Evolutionary conservation across 2,888 invertebrate species (phyloP).

Genomic region (Pycnomerus fuliginosus): DNA sequence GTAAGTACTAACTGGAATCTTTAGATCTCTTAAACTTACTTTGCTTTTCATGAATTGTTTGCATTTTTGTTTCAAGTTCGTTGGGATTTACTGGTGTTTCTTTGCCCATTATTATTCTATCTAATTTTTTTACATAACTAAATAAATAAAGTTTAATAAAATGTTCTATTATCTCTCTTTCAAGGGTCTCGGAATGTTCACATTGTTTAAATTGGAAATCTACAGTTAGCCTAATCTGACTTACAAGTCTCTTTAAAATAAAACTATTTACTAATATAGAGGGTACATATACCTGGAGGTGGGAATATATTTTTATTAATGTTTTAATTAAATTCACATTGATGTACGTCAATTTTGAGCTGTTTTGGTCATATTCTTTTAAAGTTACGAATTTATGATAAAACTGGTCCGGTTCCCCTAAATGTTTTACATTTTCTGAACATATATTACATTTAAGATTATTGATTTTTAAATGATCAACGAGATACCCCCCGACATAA

Average conservation of each 20-base stretch:
- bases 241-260: not conserved
- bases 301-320: not conserved
- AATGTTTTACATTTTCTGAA: not conserved
- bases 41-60: no score
- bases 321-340: not conserved
- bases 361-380: not conserved
- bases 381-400: conserved; percentile 1
- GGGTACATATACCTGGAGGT: not conserved
- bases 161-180: not conserved
- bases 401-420: conserved; percentile 1
- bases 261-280: not conserved
- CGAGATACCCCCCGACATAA: not conserved
- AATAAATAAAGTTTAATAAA: not conserved
- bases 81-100: not conserved
- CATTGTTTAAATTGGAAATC: not conserved
- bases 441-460: not conserved
- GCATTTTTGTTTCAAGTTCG: no score
- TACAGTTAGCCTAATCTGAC: not conserved
- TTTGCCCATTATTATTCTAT: not conserved
- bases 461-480: not conserved
- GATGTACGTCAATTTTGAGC: not conserved
- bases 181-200: not conserved
- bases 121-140: not conserved
- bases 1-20: no score
- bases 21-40: no score